A percentile compares a stretch with the other conserved stretches of the same genome.
phyloP scores from a whole-genome alignment of 2,888 invertebrate species.

The Oscheius sp. region DNA sequence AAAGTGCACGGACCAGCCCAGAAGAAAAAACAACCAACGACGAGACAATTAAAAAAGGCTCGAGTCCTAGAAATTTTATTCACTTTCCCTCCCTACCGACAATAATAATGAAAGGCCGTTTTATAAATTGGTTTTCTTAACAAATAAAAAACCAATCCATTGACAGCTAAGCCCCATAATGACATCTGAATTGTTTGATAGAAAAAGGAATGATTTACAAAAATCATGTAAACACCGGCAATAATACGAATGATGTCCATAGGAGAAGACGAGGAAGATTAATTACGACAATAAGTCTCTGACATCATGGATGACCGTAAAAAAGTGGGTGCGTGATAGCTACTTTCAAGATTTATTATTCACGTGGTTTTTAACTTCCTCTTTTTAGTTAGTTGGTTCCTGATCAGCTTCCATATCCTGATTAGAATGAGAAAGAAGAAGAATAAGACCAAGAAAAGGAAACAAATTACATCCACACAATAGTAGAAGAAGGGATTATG shows the following conservation, averaged over 20 bases:
- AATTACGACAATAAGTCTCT: no score
- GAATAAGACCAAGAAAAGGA: no score
- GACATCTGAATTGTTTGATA: background rate
- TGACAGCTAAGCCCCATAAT: background rate
- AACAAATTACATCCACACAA: conserved; percentile 42
- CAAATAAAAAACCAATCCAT: background rate
- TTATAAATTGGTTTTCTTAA: background rate
- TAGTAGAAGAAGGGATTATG: conserved; percentile 39
- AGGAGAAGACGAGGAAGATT: no score
- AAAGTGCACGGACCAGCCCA: conserved; percentile 1
- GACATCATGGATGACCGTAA: no score
- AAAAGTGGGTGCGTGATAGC: no score
- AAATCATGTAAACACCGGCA: background rate
- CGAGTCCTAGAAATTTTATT: background rate
- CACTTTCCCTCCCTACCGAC: background rate
- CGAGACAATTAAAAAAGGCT: background rate
- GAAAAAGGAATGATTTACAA: background rate
- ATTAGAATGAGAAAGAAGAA: background rate
- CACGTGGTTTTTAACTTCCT: no score
- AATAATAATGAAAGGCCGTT: background rate
- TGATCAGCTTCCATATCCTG: background rate
- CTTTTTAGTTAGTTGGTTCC: no score
- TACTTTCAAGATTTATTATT: no score
- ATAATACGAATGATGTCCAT: background rate
- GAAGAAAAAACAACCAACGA: no score